Evolutionary conservation across 2,888 invertebrate species (phyloP), one percentile per base, ranked within the genome.

Genomic region (Vannuccia rotundouncinata): DNA sequence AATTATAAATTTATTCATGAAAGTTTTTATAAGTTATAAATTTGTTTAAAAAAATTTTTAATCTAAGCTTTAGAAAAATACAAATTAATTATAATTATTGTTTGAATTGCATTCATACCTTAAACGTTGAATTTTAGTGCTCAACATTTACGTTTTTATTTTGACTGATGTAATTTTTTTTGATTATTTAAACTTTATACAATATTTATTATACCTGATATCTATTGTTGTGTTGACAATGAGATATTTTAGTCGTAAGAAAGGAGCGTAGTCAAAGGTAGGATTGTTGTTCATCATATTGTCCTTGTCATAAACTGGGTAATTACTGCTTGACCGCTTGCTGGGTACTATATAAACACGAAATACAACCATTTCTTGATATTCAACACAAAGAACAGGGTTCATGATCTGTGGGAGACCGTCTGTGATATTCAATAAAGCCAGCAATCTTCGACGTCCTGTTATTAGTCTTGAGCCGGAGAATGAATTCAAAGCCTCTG

Each of bases 241-340:
- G 80, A 84, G 83, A 75, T 84, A 84, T 60, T 83, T 81, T 59
- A 87, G 84, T 79, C 84, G 82, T 0, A 83, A 84, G 83, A 87
- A 87, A n/a, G 85, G 83, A 5, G 86, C 86, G 76, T 84, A 87
- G 82, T 87, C 87, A 81, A 87, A 87, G 13, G 82, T 82, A 0
- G 86, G 84, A 80, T 87, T 86, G 59, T 85, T 85, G 83, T 85
- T 86, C 83, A 84, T 86, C 29, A 86, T 83, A 80, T 86, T 86
- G 79, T 86, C 84, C 81, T 85, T 85, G 29, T 84, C 82, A 82
- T 87, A 87, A 1, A 84, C 84, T 1, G 87, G 87, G 82, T 86
- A 87, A 82, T 86, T 83, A 79, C 86, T 86, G 75, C 79, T 45
- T 1, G 84, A 81, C 1, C 86, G 82, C 82, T 86, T 84, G 0